Base-by-base conservation (phyloP, 2,797 vertebrate species). In the Sebastiscus albofasciatus region DNA sequence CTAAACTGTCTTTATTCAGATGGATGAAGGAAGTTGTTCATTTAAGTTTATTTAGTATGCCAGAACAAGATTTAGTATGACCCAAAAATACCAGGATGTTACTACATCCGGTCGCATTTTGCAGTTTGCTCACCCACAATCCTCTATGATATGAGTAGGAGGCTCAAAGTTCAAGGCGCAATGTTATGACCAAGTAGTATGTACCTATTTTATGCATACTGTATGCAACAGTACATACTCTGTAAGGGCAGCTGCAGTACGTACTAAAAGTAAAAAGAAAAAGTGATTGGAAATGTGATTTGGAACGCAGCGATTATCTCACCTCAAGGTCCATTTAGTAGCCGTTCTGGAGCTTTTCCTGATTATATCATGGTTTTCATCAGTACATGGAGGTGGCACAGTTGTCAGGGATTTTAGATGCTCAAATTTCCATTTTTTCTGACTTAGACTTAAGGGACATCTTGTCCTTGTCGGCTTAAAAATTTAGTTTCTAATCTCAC, bases 221-320 rank as follows among this genome's bases (percentile, higher is more conserved):
- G 46, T 18, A 4, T 49, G 46, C 0, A 46, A 0, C 42, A 49
- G 46, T 49, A 49, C 7, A 0, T 49, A 20, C 46, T 46, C 1
- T 46, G 3, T 49, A 49, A 49, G 46, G 16, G 18, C 7, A 49
- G 46, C 46, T 49, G 46, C 46, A 49, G 18, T 49, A 20, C 18
- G 1, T 49, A 18, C 16, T 49, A 49, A 49, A 46, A 2, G 42
- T 3, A 46, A 46, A 46, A 46, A 18, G 42, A 0, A 33, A 33
- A 33, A 33, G 31, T 33, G 26, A 26, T 26, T 26, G 26, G 26
- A 26, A 39, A 0, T 46, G 42, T 49, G 42, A 49, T 49, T 49
- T 49, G 42, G 42, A 49, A 49, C 7, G 42, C 42, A 18, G 42
- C 1, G 0, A 46, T 46, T 46, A 60, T 67, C 24, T 26, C 16